Base-by-base conservation (phyloP, 2,888 invertebrate genomes). In the Eristalis tenax region DNA sequence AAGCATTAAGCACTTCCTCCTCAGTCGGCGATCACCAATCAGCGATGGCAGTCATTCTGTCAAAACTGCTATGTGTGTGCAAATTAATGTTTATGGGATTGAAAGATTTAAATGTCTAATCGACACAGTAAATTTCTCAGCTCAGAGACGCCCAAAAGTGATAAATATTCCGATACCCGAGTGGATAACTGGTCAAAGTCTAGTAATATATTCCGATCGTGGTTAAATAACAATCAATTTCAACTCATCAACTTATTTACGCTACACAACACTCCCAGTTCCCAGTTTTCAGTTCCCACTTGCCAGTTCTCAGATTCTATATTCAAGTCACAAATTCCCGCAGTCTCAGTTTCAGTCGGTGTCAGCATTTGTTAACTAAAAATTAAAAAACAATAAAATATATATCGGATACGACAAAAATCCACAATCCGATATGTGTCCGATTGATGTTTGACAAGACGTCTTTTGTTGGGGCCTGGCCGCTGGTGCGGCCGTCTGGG, bases 361-460 rank as follows among this genome's bases (percentile, higher is more conserved):
- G 61, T 64, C 43, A 82, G 76, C 56, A 75, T 75, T 70, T 70
- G 64, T 82, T 70, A 59, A 65, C 59, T 65, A 13, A 64, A 76
- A 76, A 70, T 68, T 57, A 69, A 82, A 76, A 76, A 57, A 69
- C 64, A 63, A 65, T 64, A 76, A 76, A 71, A 61, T 69, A 50
- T 50, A n/a, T 50, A 32, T 59, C 23, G 26, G 4, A 66, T 13
- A 57, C 57, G 61, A 35, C 38, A 59, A 61, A 59, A 50, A 61
- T 35, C 40, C 57, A 73, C 32, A 69, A 38, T 28, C 38, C 65
- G 61, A 73, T 38, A 22, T 15, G 26, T 59, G 15, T 43, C 23
- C 61, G 74, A 81, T 81, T 74, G 63, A 81, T 81, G 81, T 82
- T 82, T 40, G 81, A 82, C 81, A 82, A 76, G 75, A 75, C 28